Conservation (phyloP, 2,888 invertebrate genomes). For the Sphaerophoria rueppellii region DNA sequence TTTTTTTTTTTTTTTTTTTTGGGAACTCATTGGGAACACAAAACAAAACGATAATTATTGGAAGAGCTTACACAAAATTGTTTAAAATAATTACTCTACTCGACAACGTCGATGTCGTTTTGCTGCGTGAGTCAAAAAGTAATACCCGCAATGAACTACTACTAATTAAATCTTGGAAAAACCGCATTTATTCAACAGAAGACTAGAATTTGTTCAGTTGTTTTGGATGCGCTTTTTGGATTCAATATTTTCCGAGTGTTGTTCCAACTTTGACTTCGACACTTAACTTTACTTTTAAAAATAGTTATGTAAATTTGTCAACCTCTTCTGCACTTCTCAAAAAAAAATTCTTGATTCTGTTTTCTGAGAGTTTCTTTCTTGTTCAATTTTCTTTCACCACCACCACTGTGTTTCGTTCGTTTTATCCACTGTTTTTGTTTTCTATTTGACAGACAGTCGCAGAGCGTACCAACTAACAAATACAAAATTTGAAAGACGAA, state of each 20-base stretch:
- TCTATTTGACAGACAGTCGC: slow-evolving; percentile 62
- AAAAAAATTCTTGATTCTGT: slow-evolving; percentile 29
- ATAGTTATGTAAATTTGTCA: slow-evolving; percentile 72
- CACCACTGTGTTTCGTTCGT: slow-evolving; percentile 55
- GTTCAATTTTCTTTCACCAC: slow-evolving; percentile 38
- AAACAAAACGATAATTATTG: not conserved
- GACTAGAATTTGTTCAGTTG: slow-evolving; percentile 7
- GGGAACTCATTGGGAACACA: slow-evolving; percentile 17
- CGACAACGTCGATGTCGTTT: slow-evolving; percentile 5
- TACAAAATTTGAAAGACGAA: not conserved
- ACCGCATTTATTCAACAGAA: slow-evolving; percentile 15
- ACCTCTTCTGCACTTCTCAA: slow-evolving; percentile 52
- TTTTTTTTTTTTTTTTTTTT: slow-evolving; percentile 21
- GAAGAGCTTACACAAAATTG: slow-evolving; percentile 34
- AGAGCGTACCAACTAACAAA: slow-evolving; percentile 25
- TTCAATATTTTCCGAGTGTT: slow-evolving; percentile 37
- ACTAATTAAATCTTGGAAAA: slow-evolving; percentile 30
- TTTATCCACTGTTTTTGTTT: slow-evolving; percentile 67
- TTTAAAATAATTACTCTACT: slow-evolving; percentile 16
- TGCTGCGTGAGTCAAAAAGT: slow-evolving; percentile 19
- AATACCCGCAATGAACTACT: slow-evolving; percentile 1
- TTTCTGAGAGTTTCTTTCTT: slow-evolving; percentile 44
- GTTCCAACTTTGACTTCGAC: not conserved
- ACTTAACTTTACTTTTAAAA: slow-evolving; percentile 23
- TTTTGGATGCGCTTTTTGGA: slow-evolving; percentile 29